Evolutionary conservation across 30 jellyfish, hydroid and myxozoan species (phyloP).

Genomic region (Cassiopea xamachana): DNA sequence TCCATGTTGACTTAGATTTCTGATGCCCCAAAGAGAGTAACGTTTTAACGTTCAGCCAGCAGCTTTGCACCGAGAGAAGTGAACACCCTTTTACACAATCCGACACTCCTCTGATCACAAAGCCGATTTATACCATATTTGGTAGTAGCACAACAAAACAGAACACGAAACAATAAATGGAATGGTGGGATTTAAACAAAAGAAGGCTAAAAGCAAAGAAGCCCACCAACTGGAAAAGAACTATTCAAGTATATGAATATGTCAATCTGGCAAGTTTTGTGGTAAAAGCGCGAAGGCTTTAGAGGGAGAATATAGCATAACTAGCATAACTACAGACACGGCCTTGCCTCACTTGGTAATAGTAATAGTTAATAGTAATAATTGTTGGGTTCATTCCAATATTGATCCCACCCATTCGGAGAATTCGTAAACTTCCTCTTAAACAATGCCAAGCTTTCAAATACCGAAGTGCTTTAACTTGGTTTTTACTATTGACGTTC

Average conservation of each 20-base stretch:
- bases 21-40: background rate
- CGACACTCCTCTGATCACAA: slow-evolving; percentile 59
- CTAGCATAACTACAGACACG: too few species aligned
- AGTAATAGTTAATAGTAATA: too few species aligned
- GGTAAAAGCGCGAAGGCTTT: too few species aligned
- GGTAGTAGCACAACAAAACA: slow-evolving; percentile 46
- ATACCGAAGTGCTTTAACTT: background rate
- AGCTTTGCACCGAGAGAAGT: slow-evolving; percentile 23
- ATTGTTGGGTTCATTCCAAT: background rate
- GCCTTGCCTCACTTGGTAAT: too few species aligned
- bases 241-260: background rate
- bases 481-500: too few species aligned
- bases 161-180: slow-evolving; percentile 15
- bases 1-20: slow-evolving; percentile 72
- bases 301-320: too few species aligned
- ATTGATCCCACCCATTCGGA: background rate
- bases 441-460: background rate
- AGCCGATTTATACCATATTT: slow-evolving; percentile 50
- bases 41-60: background rate
- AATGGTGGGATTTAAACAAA: slow-evolving; percentile 28
- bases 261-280: background rate
- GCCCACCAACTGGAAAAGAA: background rate
- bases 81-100: slow-evolving; percentile 52
- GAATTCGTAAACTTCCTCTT: background rate
- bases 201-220: background rate